These are phyloP conservation scores for Meandrina meandrites DNA, from an alignment of 92 coral and sea anemone genomes.

Conservation along the genomic window DNA sequence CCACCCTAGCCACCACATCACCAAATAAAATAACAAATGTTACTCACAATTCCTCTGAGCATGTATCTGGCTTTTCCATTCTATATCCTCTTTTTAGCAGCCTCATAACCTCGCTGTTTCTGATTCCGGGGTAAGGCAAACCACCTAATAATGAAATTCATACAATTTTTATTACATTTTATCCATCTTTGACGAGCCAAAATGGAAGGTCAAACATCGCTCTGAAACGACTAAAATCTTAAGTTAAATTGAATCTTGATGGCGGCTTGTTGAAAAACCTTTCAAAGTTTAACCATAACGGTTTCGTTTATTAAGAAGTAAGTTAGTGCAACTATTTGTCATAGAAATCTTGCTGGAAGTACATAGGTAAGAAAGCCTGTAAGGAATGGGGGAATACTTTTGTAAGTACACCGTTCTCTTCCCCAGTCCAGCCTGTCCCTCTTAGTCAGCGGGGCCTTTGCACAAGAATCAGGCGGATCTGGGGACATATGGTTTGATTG, in stretches of 20 bases:
- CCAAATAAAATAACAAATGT: background rate
- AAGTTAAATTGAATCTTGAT: background rate
- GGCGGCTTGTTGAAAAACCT: too few species aligned
- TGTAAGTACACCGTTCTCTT: too few species aligned
- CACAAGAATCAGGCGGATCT: too few species aligned
- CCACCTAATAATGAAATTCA: conserved; percentile 32
- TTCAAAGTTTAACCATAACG: background rate
- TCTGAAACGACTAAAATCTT: background rate
- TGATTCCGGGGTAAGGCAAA: conserved; percentile 47
- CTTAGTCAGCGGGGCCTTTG: too few species aligned
- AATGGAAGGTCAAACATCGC: too few species aligned
- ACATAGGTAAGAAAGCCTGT: too few species aligned
- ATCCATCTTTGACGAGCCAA: background rate
- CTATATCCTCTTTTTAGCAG: conserved; percentile 46
- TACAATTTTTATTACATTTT: background rate
- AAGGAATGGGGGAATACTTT: too few species aligned
- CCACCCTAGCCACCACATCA: background rate
- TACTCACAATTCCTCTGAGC: conserved; percentile 63
- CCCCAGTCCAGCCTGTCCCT: too few species aligned
- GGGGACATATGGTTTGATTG: too few species aligned
- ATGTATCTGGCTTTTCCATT: conserved; percentile 60
- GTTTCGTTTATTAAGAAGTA: too few species aligned
- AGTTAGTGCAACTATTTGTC: too few species aligned
- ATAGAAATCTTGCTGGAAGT: too few species aligned
- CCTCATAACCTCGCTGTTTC: conserved; percentile 23